These are phyloP conservation scores for Podilymbus podiceps DNA, from an alignment of 2,113 vertebrate genomes.

Conservation along the genomic window DNA sequence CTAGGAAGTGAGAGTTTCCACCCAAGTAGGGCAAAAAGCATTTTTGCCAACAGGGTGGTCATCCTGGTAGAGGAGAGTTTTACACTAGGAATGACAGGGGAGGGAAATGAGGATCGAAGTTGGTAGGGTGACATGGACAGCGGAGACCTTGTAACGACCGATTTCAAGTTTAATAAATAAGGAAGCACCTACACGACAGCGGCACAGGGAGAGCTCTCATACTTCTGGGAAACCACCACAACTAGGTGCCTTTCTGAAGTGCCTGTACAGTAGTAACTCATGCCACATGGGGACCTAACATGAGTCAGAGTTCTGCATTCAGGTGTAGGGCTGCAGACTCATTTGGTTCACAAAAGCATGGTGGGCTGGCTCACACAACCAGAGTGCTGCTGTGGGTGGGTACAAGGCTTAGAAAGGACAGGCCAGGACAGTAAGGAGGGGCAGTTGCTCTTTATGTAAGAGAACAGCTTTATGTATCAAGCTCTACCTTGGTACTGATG, in stretches of 20 bases:
- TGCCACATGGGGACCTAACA: background rate
- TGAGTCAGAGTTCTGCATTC: background rate
- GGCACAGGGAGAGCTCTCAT: background rate
- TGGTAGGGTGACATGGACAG: background rate
- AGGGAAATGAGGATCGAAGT: background rate
- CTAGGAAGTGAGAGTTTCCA: background rate
- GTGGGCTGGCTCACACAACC: background rate
- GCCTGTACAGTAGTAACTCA: background rate
- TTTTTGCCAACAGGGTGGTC: background rate
- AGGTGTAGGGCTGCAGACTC: background rate
- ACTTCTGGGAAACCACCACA: background rate
- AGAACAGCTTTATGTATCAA: no score
- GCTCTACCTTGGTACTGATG: background rate
- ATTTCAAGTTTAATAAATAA: background rate
- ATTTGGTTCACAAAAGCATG: background rate
- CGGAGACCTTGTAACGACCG: background rate
- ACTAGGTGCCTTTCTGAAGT: background rate
- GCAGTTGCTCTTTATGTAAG: background rate
- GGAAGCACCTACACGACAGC: background rate
- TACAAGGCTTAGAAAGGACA: background rate
- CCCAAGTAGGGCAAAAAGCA: background rate
- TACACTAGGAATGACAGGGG: background rate
- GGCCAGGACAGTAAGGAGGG: background rate
- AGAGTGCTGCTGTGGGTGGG: background rate
- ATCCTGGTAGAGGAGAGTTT: background rate